These are phyloP conservation scores for Patiria pectinifera DNA, from an alignment of 53 echinoderm and acorn worm genomes.

Conservation along the genomic window DNA sequence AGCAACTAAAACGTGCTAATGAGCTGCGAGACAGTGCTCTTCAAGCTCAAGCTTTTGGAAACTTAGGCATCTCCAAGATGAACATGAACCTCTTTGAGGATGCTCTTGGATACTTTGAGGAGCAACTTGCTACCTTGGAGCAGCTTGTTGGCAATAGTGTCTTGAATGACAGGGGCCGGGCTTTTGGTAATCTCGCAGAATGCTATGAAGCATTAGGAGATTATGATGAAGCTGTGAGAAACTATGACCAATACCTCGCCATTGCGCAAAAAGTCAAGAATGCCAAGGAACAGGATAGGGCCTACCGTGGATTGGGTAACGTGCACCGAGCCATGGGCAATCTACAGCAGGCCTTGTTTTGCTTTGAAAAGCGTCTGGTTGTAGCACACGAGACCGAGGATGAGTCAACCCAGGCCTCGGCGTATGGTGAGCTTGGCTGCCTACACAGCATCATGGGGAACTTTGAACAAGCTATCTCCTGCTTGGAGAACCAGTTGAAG, in stretches of 20 bases:
- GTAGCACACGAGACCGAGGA: conserved; percentile 95
- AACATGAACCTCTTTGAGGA: conserved; percentile 98
- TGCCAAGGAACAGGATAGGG: conserved; percentile 89
- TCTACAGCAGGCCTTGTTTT: conserved; percentile 94
- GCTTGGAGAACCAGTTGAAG: conserved; percentile 91
- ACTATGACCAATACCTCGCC: conserved; percentile 92
- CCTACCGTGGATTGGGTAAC: conserved; percentile 95
- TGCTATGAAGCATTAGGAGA: conserved; percentile 97
- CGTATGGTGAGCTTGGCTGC: conserved; percentile 96
- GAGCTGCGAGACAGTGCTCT: conserved; percentile 86
- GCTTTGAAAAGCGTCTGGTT: conserved; percentile 94
- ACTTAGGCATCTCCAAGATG: conserved; percentile 98
- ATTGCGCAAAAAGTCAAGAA: conserved; percentile 90
- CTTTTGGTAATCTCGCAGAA: conserved; percentile 93
- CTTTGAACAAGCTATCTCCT: conserved; percentile 99
- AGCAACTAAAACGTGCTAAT: conserved; percentile 87
- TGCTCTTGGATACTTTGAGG: conserved; percentile 97
- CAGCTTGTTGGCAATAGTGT: conserved; percentile 88
- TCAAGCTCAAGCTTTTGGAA: conserved; percentile 96
- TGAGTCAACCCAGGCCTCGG: conserved; percentile 84
- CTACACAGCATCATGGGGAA: conserved; percentile 98
- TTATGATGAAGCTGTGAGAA: conserved; percentile 90
- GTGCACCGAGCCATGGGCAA: conserved; percentile 91
- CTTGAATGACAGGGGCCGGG: conserved; percentile 88
- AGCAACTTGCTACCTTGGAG: conserved; percentile 89